Evolutionary conservation across 2,888 invertebrate species (phyloP).

Genomic region (Polydrusus pterygomalis): DNA sequence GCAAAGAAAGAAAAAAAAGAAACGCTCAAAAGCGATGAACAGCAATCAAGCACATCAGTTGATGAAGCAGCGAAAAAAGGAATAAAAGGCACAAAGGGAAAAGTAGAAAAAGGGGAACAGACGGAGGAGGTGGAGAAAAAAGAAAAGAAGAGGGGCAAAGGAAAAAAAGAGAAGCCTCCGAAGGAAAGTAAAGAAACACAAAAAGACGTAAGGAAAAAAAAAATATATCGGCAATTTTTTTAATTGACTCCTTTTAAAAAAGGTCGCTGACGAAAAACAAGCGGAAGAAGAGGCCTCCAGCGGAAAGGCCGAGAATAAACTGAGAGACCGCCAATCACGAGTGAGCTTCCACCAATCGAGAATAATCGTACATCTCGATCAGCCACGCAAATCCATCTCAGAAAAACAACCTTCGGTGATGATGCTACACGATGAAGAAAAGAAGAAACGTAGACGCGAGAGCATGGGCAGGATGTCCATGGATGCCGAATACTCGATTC

Average conservation of each 20-base stretch:
- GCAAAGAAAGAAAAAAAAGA: conserved; percentile 62
- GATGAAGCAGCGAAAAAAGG: conserved; percentile 12
- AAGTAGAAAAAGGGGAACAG: conserved; percentile 43
- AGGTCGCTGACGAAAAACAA: neutral
- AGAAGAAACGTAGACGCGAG: too few relatives aligned
- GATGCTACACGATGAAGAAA: too few relatives aligned
- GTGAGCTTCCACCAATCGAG: conserved; percentile 1
- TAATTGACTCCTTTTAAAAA: neutral
- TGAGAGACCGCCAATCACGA: neutral
- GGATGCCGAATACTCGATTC: too few relatives aligned
- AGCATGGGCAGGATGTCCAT: too few relatives aligned
- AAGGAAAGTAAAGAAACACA: conserved; percentile 14
- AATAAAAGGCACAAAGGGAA: conserved; percentile 19
- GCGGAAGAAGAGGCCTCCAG: conserved; percentile 19
- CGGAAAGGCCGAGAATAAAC: conserved; percentile 61
- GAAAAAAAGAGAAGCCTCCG: neutral
- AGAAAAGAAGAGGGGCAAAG: conserved; percentile 23
- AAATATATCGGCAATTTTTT: too few relatives aligned
- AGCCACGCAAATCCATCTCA: too few relatives aligned
- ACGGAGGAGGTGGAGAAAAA: conserved; percentile 8
- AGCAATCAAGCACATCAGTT: too few relatives aligned
- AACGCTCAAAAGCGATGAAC: conserved; percentile 63
- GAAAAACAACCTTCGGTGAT: too few relatives aligned
- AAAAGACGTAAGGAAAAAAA: neutral
- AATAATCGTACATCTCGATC: neutral